phyloP scores from a whole-genome alignment of 1,140 invertebrate species.

The Nebria ingens region DNA sequence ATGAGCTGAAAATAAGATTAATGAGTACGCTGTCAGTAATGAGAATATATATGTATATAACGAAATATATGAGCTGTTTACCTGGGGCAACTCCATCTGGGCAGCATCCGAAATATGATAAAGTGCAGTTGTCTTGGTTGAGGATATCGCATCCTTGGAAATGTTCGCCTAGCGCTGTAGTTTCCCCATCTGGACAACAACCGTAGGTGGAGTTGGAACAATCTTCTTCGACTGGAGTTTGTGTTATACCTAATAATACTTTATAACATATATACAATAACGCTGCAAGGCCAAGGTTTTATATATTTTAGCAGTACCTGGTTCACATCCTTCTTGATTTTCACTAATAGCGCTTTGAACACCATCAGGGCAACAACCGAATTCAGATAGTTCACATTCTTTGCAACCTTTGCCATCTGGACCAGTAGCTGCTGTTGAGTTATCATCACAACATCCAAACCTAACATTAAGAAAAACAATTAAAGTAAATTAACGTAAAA shows the following conservation, averaged over 20 bases:
- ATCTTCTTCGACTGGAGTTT: conserved; percentile 46
- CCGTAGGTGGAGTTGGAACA: conserved; percentile 72
- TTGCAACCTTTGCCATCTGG: conserved; percentile 59
- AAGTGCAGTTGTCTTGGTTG: conserved; percentile 42
- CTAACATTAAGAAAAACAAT: too few species aligned
- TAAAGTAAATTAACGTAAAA: too few species aligned
- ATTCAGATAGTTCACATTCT: conserved; percentile 33
- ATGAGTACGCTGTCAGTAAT: not conserved
- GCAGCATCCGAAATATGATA: conserved; percentile 64
- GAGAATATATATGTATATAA: conserved; percentile 8
- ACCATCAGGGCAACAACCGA: conserved; percentile 71
- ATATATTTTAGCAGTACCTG: too few species aligned
- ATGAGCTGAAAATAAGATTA: conserved; percentile 38
- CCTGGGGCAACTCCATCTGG: conserved; percentile 57
- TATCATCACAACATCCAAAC: conserved; percentile 81
- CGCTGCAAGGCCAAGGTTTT: too few species aligned
- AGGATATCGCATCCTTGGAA: conserved; percentile 42
- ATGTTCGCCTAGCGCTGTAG: conserved; percentile 55
- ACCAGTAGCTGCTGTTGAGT: conserved; percentile 62
- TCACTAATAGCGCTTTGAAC: conserved; percentile 57
- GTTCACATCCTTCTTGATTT: conserved; percentile 50
- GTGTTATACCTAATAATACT: too few species aligned
- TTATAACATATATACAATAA: too few species aligned
- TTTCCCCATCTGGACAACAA: conserved; percentile 80
- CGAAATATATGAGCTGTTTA: conserved; percentile 35